Conservation (phyloP, 2,113 vertebrate genomes). For the Pycnonotus jocosus region DNA sequence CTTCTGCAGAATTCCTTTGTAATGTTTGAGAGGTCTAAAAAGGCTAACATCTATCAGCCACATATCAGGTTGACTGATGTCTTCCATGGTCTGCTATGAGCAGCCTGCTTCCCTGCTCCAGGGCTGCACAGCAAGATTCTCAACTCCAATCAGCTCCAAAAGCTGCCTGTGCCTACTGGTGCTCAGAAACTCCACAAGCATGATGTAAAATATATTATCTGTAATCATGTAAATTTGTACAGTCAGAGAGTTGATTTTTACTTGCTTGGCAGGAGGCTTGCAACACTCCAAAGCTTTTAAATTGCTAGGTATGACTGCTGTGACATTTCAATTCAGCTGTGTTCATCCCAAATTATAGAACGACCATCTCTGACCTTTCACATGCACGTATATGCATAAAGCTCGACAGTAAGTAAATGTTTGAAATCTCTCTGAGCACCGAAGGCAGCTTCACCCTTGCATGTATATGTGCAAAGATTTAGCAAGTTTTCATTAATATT, state of each 20-base stretch:
- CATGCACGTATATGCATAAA: background rate
- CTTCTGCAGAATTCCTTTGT: background rate
- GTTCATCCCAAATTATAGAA: conserved; percentile 52
- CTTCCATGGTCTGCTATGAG: background rate
- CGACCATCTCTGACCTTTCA: conserved; percentile 53
- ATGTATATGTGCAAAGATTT: conserved; percentile 10
- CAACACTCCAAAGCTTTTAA: conserved; percentile 52
- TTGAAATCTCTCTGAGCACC: conserved; percentile 34
- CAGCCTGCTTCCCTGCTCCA: background rate
- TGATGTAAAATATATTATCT: conserved; percentile 55
- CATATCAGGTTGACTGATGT: background rate
- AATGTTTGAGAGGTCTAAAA: background rate
- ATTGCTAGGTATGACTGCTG: conserved; percentile 49
- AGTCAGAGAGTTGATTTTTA: conserved; percentile 44
- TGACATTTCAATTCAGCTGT: conserved; percentile 61
- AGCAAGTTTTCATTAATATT: conserved; percentile 55
- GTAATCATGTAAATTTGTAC: conserved; percentile 64
- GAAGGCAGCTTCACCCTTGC: conserved; percentile 15
- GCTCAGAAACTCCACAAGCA: conserved; percentile 36
- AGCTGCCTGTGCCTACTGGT: background rate
- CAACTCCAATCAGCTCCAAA: conserved; percentile 48
- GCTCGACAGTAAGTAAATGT: conserved; percentile 43
- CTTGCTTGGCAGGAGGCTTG: conserved; percentile 55
- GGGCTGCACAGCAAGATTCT: conserved; percentile 47
- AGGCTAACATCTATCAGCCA: background rate